Conservation (phyloP, 2,797 vertebrate genomes). For the Muraenolepis orangiensis region DNA sequence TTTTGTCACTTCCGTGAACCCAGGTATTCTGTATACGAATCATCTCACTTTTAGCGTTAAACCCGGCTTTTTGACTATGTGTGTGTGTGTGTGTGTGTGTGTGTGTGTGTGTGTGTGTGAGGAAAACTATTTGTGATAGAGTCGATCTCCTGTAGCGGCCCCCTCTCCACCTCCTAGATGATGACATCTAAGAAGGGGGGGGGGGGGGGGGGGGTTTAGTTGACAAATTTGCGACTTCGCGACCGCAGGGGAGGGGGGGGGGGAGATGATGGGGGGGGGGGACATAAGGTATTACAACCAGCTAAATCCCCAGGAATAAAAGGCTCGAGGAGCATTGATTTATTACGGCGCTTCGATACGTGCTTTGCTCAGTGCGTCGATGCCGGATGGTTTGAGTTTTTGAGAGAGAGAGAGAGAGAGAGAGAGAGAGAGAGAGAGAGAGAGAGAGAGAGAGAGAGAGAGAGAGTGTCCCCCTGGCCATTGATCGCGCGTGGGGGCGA, state of each 20-base stretch:
- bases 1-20: slow-evolving; percentile 1
- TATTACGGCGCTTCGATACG: slow-evolving; percentile 47
- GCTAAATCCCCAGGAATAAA: slow-evolving; percentile 41
- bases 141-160: neutral
- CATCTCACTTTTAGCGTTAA: too few relatives aligned
- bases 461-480: slow-evolving; percentile 53
- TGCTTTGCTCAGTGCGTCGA: slow-evolving; percentile 41
- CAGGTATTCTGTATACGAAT: slow-evolving; percentile 31
- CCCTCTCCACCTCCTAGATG: neutral
- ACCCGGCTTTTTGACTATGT: too few relatives aligned
- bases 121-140: neutral
- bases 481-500: slow-evolving; percentile 43
- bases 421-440: too few relatives aligned
- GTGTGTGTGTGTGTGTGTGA: neutral
- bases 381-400: slow-evolving; percentile 60
- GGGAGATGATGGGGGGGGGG: neutral
- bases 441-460: too few relatives aligned
- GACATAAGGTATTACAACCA: neutral
- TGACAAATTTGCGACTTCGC: too few relatives aligned
- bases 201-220: neutral
- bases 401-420: too few relatives aligned
- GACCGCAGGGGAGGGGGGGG: neutral
- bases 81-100: neutral
- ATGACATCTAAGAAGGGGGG: neutral
- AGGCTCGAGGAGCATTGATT: slow-evolving; percentile 54